These are phyloP conservation scores for Paedocypris sp. DNA, from an alignment of 2,113 vertebrate genomes.

Conservation along the genomic window DNA sequence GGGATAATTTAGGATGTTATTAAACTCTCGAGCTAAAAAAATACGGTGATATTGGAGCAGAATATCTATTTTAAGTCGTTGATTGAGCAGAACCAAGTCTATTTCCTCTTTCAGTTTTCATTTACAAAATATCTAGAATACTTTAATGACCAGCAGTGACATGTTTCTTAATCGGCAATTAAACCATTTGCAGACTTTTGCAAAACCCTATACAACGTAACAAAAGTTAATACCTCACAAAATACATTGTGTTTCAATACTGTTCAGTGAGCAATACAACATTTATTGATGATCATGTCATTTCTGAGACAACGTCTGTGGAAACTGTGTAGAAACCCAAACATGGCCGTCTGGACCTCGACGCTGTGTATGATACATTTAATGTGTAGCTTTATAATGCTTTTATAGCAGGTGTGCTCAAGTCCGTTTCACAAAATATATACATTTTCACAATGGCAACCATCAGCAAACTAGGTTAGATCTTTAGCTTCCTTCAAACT, in stretches of 20 bases:
- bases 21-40: background rate
- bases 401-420: slow-evolving; percentile 10
- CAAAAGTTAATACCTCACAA: slow-evolving; percentile 1
- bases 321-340: slow-evolving; percentile 17
- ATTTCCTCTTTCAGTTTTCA: background rate
- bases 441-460: slow-evolving; percentile 28
- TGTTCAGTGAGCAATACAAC: slow-evolving; percentile 32
- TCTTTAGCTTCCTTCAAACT: background rate
- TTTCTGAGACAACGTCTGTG: slow-evolving; percentile 21
- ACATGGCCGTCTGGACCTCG: background rate
- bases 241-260: slow-evolving; percentile 2
- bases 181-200: background rate
- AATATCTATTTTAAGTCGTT: background rate
- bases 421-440: slow-evolving; percentile 29
- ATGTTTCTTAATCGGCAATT: background rate
- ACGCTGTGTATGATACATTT: slow-evolving; percentile 16
- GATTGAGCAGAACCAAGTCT: background rate
- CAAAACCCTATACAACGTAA: background rate
- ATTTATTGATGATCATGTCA: slow-evolving; percentile 39
- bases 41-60: background rate
- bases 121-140: background rate
- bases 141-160: background rate
- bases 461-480: slow-evolving; percentile 8
- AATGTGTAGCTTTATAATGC: slow-evolving; percentile 10
- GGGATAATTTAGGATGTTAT: slow-evolving; percentile 27